Base-by-base conservation (phyloP, 1,140 invertebrate genomes). In the Phymastichus coffea region DNA sequence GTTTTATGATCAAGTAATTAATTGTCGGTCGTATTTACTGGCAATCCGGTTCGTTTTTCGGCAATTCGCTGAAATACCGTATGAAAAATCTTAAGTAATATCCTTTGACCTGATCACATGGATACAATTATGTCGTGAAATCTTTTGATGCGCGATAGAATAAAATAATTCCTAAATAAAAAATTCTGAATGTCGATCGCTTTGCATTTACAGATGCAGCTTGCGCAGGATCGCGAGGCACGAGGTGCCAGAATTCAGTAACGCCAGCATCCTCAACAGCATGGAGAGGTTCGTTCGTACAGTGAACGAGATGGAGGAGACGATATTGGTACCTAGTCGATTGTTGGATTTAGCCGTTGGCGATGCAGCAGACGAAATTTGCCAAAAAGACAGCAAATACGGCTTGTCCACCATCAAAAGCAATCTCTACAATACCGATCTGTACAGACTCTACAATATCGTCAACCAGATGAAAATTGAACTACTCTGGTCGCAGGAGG, bases 241-340 rank as follows among this genome's bases (percentile, higher is more conserved):
- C 70, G 88, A 91, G 68, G 87, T 90, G 70, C 85, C 86, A 15
- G 89, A 90, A 74, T 91, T 90, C 76, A 93, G 91, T 41, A 90
- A 91, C 66, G 88, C 92, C 67, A 92, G 91, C 75, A 88, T 94
- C 59, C 81, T 94, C 63, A 90, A 91, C 69, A 88, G 88, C 56
- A 94, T 95, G 89, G 91, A 94, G 71, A 88, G 86, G 68, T 95
- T 95, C 73, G 91, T 94, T 10, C 88, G 89, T 75, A 90, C 89
- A 56, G 91, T 94, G n/a, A 91, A 87, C 73, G 87, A 89, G 63
- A 95, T 95, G 93, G 90, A 95, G 69, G 89, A 94, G 65, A 95
- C 91, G 1, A 93, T 95, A 61, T 76, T 95, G 61, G 89, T 95
- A 55, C 92, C 93, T 59, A 91, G 90, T 69, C 85, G 92, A 25